Base-by-base conservation (phyloP, 1,140 invertebrate species). In the Ladona fulva region DNA sequence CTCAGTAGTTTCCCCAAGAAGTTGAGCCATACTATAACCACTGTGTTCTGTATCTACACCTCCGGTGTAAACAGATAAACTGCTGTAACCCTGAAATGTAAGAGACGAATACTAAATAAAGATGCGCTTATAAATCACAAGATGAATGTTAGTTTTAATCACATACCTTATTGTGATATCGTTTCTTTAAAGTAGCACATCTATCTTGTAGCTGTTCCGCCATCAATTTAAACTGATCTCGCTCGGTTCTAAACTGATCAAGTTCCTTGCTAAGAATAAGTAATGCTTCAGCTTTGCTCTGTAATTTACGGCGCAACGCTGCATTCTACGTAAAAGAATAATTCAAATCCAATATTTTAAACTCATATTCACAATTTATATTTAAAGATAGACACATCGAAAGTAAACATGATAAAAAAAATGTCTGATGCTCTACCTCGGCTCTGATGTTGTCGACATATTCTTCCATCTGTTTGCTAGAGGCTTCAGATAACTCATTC, bases 141-240 rank as follows among this genome's bases (percentile, higher is more conserved):
- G n/a, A 25, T n/a, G 37, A 75, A 14, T n/a, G 24, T 6, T 25
- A 16, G 24, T 24, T 5, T 19, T 10, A 75, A 75, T 24, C 29
- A 24, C 74, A 78, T 75, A 78, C 80, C 66, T 77, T 78, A 19
- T 78, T 37, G 8, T 78, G 44, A n/a, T 19, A 25, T 1, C 74
- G 82, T 42, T 85, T 86, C 73, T 87, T 88, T 59, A 89, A 82
- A 42, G 86, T 83, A 25, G 85, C 83, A 82, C 90, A 92, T 74
- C 90, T 87, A 78, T 90, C 87, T 81, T 92, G 88, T 24, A 94
- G 84, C 79, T 95, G 92, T 83, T 95, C 93, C 3, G 93, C 92
- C 87, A 95, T 90, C 24, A 94, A 82, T 84, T 93, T 94, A 81
- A 92, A 95, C 82, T 93, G 91, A 84, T 96, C 93, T 74, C 92